These are phyloP conservation scores for Smutsia temminckii DNA, from an alignment of 2,797 vertebrate species.

Conservation along the genomic window DNA sequence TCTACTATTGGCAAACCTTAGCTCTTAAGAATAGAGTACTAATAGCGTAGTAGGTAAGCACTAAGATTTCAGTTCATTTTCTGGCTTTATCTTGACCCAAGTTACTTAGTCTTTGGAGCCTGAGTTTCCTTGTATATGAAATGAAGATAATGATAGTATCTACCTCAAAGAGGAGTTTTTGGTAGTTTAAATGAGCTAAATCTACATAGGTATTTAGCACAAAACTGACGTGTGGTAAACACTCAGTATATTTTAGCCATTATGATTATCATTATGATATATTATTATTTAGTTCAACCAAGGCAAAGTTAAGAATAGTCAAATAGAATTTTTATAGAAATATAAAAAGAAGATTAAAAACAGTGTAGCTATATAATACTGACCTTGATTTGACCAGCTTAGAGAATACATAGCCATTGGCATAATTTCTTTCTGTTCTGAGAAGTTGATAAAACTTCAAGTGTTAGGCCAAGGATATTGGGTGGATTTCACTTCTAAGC, in stretches of 20 bases:
- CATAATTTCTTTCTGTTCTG: not conserved
- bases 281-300: not conserved
- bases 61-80: not conserved
- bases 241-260: not conserved
- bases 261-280: not conserved
- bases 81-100: not conserved
- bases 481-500: not conserved
- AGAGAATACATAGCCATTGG: not conserved
- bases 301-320: not conserved
- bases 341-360: not conserved
- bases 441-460: not conserved
- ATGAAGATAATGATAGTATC: not conserved
- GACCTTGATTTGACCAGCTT: not conserved
- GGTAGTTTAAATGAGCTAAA: not conserved
- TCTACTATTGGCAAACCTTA: not conserved
- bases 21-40: not conserved
- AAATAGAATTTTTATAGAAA: not conserved
- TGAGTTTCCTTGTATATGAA: not conserved
- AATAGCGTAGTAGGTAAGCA: not conserved
- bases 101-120: not conserved
- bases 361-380: not conserved
- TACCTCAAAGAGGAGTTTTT: not conserved
- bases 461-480: not conserved
- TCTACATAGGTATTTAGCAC: not conserved
- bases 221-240: not conserved